Percentiles rank a stretch among this genome's conserved stretches.
Evolutionary conservation across 2,888 invertebrate species (phyloP).

Genomic region (Nebria salina): DNA sequence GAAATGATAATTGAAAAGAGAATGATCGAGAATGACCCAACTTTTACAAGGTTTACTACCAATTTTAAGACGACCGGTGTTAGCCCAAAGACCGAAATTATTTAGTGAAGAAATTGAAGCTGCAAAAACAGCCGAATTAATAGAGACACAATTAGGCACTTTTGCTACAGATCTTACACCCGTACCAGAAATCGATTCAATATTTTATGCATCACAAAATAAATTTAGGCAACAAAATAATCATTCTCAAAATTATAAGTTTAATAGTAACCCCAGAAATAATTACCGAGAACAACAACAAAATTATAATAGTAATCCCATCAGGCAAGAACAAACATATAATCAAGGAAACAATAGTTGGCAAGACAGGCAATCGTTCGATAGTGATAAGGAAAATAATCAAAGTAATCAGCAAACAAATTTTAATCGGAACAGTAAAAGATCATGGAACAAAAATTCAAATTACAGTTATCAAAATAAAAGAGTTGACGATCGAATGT

Average conservation of each 20-base stretch:
- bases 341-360: too few relatives aligned
- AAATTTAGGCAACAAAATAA: background rate
- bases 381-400: too few relatives aligned
- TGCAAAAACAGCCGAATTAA: background rate
- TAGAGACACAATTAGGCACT: conserved; percentile 1
- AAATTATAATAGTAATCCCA: too few relatives aligned
- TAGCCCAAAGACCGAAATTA: background rate
- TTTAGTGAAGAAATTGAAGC: background rate
- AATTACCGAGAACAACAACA: too few relatives aligned
- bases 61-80: background rate
- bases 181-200: background rate
- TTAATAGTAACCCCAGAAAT: too few relatives aligned
- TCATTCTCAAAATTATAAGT: background rate
- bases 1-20: background rate
- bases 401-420: too few relatives aligned
- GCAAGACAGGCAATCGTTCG: too few relatives aligned
- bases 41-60: conserved; percentile 3
- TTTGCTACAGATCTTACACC: too few relatives aligned
- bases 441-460: too few relatives aligned
- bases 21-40: background rate
- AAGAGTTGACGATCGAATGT: background rate
- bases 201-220: background rate
- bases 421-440: too few relatives aligned
- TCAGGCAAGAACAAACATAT: too few relatives aligned
- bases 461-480: background rate